These are phyloP conservation scores for Pachyrhynchus sulphureomaculatus DNA, from an alignment of 1,140 invertebrate species.

Conservation along the genomic window DNA sequence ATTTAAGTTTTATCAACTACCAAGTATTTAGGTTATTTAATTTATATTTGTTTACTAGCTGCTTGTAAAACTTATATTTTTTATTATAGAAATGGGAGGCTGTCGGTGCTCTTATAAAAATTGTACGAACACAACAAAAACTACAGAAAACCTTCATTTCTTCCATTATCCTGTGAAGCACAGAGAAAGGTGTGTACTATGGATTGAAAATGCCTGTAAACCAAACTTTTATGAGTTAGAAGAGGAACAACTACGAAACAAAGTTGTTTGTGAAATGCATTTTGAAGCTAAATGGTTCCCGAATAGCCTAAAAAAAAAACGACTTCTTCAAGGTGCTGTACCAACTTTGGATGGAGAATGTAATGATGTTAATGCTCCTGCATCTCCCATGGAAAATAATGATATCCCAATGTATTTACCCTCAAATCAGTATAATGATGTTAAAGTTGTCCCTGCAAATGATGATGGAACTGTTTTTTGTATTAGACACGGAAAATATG, in stretches of 20 bases:
- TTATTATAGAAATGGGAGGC: conserved; percentile 54
- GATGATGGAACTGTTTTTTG: conserved; percentile 48
- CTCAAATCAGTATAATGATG: conserved; percentile 39
- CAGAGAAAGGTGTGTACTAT: conserved; percentile 56
- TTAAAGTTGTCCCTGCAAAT: conserved; percentile 47
- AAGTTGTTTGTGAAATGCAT: conserved; percentile 60
- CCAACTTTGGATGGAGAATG: conserved; percentile 46
- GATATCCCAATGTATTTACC: conserved; percentile 13
- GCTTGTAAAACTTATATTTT: too few species aligned
- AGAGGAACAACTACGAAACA: conserved; percentile 59
- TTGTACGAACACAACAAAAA: conserved; percentile 53
- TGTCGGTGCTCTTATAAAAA: conserved; percentile 58
- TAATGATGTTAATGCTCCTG: conserved; percentile 4
- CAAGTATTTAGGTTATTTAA: too few species aligned
- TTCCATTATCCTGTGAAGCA: conserved; percentile 63
- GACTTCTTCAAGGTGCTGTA: conserved; percentile 45
- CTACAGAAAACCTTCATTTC: conserved; percentile 58
- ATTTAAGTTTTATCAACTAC: too few species aligned
- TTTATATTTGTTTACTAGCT: too few species aligned
- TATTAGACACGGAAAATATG: conserved; percentile 43
- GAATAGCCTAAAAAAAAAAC: conserved; percentile 52
- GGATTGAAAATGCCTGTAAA: conserved; percentile 57
- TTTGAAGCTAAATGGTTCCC: conserved; percentile 59
- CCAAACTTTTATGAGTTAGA: conserved; percentile 55
- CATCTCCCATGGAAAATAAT: neutral